Conservation (phyloP, 1,140 invertebrate genomes). For the Aphelenchoides avenae region DNA sequence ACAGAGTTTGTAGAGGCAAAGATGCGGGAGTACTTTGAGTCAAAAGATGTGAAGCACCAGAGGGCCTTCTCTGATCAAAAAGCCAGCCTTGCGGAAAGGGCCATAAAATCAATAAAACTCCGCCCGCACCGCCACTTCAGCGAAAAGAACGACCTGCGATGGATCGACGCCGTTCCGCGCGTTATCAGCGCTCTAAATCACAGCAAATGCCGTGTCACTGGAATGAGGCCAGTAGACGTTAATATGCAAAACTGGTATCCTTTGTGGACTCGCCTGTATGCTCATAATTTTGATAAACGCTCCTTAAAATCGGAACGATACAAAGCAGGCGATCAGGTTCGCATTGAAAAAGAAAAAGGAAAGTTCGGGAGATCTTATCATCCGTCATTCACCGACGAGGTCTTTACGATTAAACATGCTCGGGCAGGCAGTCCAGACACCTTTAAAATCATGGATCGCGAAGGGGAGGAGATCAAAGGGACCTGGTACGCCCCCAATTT, state of each 20-base stretch:
- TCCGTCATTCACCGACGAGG: conserved; percentile 20
- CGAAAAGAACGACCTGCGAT: conserved; percentile 3
- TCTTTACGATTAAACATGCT: conserved; percentile 3
- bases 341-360: conserved; percentile 1
- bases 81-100: conserved; percentile 27
- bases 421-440: background rate
- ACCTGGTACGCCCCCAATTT: background rate
- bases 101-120: conserved; percentile 29
- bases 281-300: too few species aligned
- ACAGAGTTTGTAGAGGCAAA: conserved; percentile 16
- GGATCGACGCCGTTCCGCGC: conserved; percentile 25
- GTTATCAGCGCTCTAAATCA: conserved; percentile 32
- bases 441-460: conserved; percentile 13
- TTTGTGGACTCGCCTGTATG: conserved; percentile 14
- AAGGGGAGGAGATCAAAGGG: conserved; percentile 4
- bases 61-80: conserved; percentile 6
- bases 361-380: conserved; percentile 10
- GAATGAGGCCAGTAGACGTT: conserved; percentile 21
- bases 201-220: conserved; percentile 10
- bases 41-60: conserved; percentile 1
- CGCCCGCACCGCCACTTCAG: conserved; percentile 36
- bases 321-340: conserved; percentile 2
- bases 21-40: conserved; percentile 13
- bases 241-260: conserved; percentile 11
- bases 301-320: background rate